phyloP scores from a whole-genome alignment of 2,888 invertebrate species.

The Melanostoma mellinum region DNA sequence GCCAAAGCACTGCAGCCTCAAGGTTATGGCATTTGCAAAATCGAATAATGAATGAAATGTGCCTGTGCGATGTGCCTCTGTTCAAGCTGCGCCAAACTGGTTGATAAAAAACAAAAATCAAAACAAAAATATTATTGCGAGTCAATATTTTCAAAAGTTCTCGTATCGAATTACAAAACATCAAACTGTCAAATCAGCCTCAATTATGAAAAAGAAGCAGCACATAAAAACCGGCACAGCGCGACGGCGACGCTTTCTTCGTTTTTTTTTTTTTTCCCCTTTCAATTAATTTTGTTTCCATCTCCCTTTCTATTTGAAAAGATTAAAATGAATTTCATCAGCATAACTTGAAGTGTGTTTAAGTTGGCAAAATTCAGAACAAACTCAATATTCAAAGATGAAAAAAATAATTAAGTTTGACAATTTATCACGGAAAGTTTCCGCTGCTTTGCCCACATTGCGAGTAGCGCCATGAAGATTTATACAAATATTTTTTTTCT shows the following conservation, averaged over 20 bases:
- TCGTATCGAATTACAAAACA: neutral
- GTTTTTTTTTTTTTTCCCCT: neutral
- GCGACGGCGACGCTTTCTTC: too few species aligned
- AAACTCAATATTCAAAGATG: conserved; percentile 2
- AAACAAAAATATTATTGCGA: neutral
- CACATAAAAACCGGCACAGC: neutral
- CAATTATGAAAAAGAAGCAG: neutral
- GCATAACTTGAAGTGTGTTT: conserved; percentile 18
- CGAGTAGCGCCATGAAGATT: conserved; percentile 1
- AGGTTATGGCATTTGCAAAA: neutral
- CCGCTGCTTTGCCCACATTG: conserved; percentile 16
- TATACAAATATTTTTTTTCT: conserved; percentile 8
- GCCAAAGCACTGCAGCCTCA: neutral
- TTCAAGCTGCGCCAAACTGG: too few species aligned
- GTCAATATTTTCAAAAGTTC: neutral
- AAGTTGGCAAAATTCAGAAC: conserved; percentile 7
- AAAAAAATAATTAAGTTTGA: conserved; percentile 2
- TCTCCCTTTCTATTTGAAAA: conserved; percentile 12
- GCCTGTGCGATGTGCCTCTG: neutral
- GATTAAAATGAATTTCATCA: conserved; percentile 28
- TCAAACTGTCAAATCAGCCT: neutral
- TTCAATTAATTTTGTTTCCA: neutral
- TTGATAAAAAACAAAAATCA: neutral
- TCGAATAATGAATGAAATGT: neutral
- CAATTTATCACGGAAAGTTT: conserved; percentile 10